Evolutionary conservation across 2,888 invertebrate genomes (phyloP).

Genomic region (Cistogaster globosa): DNA sequence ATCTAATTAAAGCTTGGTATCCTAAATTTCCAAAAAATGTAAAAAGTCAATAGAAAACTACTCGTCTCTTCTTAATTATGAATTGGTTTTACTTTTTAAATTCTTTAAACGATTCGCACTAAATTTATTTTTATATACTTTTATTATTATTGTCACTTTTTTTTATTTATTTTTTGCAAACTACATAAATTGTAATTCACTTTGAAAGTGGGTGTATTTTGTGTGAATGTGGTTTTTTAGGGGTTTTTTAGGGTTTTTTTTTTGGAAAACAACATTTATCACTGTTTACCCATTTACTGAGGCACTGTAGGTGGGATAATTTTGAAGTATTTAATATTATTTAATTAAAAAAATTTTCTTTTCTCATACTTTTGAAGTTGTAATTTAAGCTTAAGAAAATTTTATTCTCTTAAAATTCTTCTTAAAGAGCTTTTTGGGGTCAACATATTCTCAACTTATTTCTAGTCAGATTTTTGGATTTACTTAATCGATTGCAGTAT

Average conservation of each 20-base stretch:
- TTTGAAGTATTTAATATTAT: neutral
- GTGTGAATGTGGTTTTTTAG: constrained; percentile 59
- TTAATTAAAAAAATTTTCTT: neutral
- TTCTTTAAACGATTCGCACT: neutral
- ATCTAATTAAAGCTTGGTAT: no score
- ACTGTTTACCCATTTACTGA: constrained; percentile 38
- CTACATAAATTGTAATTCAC: constrained; percentile 28
- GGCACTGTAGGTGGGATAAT: constrained; percentile 12
- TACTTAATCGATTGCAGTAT: no score
- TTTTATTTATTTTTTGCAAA: constrained; percentile 22
- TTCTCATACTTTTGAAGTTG: no score
- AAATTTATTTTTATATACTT: constrained; percentile 14
- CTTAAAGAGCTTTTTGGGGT: no score
- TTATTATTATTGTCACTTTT: constrained; percentile 19
- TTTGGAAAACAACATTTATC: constrained; percentile 48
- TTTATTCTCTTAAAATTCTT: no score
- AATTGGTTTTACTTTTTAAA: no score
- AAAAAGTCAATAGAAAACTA: no score
- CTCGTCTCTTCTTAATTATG: no score
- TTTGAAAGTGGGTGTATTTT: constrained; percentile 30
- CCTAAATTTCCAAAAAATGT: no score
- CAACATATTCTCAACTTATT: no score
- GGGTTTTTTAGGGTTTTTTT: constrained; percentile 54
- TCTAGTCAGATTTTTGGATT: no score
- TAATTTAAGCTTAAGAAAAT: no score